Evolutionary conservation across 2,113 vertebrate genomes (phyloP).

Genomic region (Lutjanus erythropterus): DNA sequence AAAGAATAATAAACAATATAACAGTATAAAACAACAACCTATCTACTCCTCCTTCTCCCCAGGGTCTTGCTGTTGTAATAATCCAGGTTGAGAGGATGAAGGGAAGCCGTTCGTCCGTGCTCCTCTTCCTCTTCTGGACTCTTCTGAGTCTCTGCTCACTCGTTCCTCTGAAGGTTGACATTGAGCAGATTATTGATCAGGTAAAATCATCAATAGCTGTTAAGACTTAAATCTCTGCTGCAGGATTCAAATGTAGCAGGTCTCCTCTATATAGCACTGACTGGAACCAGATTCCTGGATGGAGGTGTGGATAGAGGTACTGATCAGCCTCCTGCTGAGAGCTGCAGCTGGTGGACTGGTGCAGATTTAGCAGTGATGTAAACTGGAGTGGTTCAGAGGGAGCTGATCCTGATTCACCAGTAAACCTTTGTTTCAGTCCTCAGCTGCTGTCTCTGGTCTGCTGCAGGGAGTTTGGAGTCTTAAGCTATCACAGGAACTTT

Average conservation of each 20-base stretch:
- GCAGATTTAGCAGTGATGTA: neutral
- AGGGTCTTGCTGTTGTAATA: constrained; percentile 82
- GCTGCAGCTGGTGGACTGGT: too few relatives aligned
- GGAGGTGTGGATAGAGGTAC: neutral
- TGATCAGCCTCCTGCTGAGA: neutral
- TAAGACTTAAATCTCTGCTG: neutral
- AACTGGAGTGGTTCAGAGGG: neutral
- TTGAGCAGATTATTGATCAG: constrained; percentile 78
- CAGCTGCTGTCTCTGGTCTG: too few relatives aligned
- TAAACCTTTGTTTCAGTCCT: too few relatives aligned
- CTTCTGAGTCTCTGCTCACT: constrained; percentile 83
- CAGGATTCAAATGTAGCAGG: neutral
- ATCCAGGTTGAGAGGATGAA: constrained; percentile 87
- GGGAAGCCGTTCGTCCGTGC: constrained; percentile 86
- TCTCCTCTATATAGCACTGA: neutral
- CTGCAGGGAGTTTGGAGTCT: too few relatives aligned
- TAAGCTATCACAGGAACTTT: too few relatives aligned
- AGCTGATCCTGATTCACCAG: neutral
- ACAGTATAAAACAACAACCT: too few relatives aligned
- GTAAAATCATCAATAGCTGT: constrained; percentile 77
- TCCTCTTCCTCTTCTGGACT: constrained; percentile 90
- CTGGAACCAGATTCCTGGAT: neutral
- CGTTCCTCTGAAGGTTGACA: constrained; percentile 72
- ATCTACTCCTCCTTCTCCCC: neutral
- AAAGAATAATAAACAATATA: too few relatives aligned